Conservation (phyloP, 2,888 invertebrate genomes). For the Perizoma flavofasciatum region DNA sequence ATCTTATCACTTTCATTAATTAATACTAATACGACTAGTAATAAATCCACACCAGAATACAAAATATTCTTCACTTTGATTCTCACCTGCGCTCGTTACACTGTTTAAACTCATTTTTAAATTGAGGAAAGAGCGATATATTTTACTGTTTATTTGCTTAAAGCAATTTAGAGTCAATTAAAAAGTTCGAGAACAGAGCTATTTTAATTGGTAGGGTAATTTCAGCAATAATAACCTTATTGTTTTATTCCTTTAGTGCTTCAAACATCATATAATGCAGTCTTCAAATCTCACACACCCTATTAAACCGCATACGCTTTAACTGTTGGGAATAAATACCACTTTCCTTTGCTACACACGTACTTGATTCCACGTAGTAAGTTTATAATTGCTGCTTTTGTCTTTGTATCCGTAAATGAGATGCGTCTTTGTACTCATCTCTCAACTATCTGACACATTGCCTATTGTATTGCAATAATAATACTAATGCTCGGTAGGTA, state of each 20-base stretch:
- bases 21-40: constrained; percentile 24
- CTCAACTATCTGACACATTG: constrained; percentile 57
- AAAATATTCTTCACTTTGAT: constrained; percentile 35
- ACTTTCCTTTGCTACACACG: constrained; percentile 37
- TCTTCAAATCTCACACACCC: constrained; percentile 28
- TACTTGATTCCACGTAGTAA: constrained; percentile 15
- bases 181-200: constrained; percentile 32
- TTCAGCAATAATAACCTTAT: constrained; percentile 45
- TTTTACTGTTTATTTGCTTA: constrained; percentile 42
- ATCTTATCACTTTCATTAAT: constrained; percentile 10
- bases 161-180: constrained; percentile 39
- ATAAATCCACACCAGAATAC: constrained; percentile 27
- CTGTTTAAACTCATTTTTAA: constrained; percentile 35
- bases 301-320: constrained; percentile 24
- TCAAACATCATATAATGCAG: constrained; percentile 28
- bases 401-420: constrained; percentile 74
- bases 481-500: constrained; percentile 39
- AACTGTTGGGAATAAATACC: constrained; percentile 17
- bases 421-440: constrained; percentile 63
- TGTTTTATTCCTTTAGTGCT: constrained; percentile 50
- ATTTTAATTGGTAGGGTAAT: constrained; percentile 41
- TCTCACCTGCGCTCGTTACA: constrained; percentile 39
- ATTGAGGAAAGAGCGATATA: constrained; percentile 39
- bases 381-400: constrained; percentile 72
- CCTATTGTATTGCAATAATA: constrained; percentile 51